phyloP scores from a whole-genome alignment of 1,140 invertebrate species.

The Dreissena rostriformis region DNA sequence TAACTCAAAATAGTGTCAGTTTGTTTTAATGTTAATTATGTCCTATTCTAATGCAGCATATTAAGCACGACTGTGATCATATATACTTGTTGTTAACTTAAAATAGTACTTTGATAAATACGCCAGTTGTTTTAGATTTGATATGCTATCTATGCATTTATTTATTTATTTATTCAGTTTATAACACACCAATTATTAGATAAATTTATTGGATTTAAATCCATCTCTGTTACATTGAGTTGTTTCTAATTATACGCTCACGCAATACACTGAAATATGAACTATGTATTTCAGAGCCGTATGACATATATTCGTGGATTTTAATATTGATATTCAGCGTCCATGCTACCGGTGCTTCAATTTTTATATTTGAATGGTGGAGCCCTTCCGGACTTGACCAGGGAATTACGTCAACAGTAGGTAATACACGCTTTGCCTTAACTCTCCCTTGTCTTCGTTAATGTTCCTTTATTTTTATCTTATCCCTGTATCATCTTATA shows the following conservation, averaged over 20 bases:
- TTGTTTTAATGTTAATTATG: neutral
- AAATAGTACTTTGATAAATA: no score
- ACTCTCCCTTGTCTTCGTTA: neutral
- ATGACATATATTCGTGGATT: conserved; percentile 99
- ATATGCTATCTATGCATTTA: no score
- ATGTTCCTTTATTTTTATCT: no score
- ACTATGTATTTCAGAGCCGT: conserved; percentile 90
- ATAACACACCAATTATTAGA: neutral
- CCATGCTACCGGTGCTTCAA: conserved; percentile 97
- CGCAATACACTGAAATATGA: neutral
- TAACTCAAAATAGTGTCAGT: neutral
- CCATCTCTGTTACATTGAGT: neutral
- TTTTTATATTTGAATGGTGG: conserved; percentile 98
- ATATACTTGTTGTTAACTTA: no score
- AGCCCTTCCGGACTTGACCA: conserved; percentile 78
- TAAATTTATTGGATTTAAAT: conserved; percentile 1
- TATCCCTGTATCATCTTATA: no score
- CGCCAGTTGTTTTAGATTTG: no score
- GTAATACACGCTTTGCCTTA: no score
- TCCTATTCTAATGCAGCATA: no score
- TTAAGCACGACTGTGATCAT: no score
- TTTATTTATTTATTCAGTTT: neutral
- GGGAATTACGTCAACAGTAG: conserved; percentile 79
- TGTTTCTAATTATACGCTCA: neutral
- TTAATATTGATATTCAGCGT: conserved; percentile 98